Percentiles rank a stretch among this genome's conserved stretches.
phyloP scores from a whole-genome alignment of 2,113 vertebrate species.

The Phalacrocorax carbo region DNA sequence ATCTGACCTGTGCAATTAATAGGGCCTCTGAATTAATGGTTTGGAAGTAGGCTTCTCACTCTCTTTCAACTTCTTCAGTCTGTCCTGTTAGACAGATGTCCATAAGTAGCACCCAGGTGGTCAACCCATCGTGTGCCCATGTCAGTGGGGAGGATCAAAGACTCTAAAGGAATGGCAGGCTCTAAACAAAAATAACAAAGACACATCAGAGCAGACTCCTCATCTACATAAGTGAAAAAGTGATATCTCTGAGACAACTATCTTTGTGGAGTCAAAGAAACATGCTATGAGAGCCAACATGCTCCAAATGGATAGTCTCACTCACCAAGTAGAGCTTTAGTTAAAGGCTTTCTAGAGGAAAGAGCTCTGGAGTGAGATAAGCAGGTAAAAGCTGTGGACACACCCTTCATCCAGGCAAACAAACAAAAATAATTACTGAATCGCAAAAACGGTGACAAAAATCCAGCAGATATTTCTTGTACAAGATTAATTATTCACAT shows the following conservation, averaged over 20 bases:
- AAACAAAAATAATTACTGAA: not conserved
- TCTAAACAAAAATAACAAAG: not conserved
- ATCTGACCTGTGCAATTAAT: not conserved
- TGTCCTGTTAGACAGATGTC: not conserved
- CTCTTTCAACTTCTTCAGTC: not conserved
- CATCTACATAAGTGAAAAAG: not conserved
- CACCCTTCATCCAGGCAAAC: not conserved
- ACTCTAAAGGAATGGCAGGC: not conserved
- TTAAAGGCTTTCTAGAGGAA: not conserved
- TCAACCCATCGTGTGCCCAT: not conserved
- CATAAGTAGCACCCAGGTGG: not conserved
- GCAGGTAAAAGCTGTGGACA: not conserved
- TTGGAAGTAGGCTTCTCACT: not conserved
- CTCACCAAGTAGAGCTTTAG: not conserved
- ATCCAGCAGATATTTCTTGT: not conserved
- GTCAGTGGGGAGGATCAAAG: not conserved
- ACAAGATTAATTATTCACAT: not conserved
- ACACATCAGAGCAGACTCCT: not conserved
- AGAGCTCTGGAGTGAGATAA: not conserved
- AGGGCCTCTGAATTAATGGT: not conserved
- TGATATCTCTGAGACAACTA: not conserved
- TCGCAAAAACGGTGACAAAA: not conserved
- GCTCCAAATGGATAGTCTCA: not conserved
- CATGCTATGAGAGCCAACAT: not conserved
- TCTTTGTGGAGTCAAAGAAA: not conserved